Base-by-base conservation (phyloP, 2,113 vertebrate genomes). In the Hemichromis elongatus region DNA sequence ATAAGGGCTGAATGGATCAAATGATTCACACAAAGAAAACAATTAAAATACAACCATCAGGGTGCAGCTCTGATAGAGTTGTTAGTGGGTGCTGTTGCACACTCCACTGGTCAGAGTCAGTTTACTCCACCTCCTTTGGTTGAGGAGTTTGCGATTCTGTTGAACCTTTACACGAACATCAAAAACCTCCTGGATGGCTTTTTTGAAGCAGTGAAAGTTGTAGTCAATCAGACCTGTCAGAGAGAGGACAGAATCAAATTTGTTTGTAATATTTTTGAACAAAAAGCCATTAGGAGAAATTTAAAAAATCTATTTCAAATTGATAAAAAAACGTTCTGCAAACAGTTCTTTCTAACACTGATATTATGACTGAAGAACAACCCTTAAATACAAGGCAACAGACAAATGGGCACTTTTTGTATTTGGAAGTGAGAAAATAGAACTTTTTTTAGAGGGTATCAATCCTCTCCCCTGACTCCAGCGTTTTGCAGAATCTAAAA, bases 201-300 rank as follows among this genome's bases (percentile, higher is more conserved):
- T 98, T 92, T 97, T 97, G 89, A 99, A 98, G 92, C 98, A 99
- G 94, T 98, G 97, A 93, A 99, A 99, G 96, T 99, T 99, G 95
- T 99, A 99, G 96, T 99, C 98, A 85, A 99, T 98, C 52, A 99
- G 95, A 84, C 98, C 98, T 99, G 92, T 59, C 50, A 70, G 63
- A 42, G 40, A 87, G 80, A 86, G 85, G 86, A 75, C 73, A 5
- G 8, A 56, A 21, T 42, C 6, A 75, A 6, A 6, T 52, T 8
- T 11, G 28, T 56, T 16, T 63, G n/a, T 3, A 16, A 80, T 47
- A 18, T 47, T 47, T 47, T 18, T 13, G 3, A 18, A 7, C 14
- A 50, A 50, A 50, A 50, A 18, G 13, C 47, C 47, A 50, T 50
- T 50, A 18, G 16, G 7, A 7, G 6, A 45, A 45, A 12, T 45